Evolutionary conservation across 1,140 invertebrate species (phyloP).

Genomic region (Drosophila navojoa): DNA sequence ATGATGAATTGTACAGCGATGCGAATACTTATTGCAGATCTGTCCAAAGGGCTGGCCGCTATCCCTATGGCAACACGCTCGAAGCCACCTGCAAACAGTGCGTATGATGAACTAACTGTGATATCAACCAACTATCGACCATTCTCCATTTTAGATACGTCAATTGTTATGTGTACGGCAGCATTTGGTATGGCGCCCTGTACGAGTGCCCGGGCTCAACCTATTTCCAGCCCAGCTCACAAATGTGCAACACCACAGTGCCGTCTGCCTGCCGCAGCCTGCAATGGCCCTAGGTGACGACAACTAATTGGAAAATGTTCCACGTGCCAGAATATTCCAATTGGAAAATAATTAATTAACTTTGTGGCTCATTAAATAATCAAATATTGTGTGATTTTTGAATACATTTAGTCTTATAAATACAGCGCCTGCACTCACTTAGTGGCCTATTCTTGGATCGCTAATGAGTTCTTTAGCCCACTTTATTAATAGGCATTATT

Average conservation of each 20-base stretch:
- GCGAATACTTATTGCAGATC: conserved; percentile 32
- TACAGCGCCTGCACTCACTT: background rate
- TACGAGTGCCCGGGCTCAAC: conserved; percentile 52
- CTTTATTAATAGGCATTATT: conserved; percentile 59
- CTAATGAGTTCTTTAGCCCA: background rate
- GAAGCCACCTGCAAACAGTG: conserved; percentile 52
- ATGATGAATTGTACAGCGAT: conserved; percentile 3
- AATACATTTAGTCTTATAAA: background rate
- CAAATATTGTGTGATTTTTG: too few species aligned
- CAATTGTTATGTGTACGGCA: conserved; percentile 8
- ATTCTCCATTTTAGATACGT: conserved; percentile 30
- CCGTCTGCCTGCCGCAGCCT: conserved; percentile 37
- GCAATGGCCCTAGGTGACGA: background rate
- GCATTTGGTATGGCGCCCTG: conserved; percentile 28
- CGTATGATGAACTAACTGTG: conserved; percentile 5
- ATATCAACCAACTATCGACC: background rate
- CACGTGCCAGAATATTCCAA: background rate
- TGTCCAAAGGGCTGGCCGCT: conserved; percentile 32
- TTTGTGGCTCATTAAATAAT: too few species aligned
- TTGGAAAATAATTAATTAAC: too few species aligned
- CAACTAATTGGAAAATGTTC: too few species aligned
- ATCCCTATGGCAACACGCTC: conserved; percentile 37
- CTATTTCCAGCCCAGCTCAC: conserved; percentile 41
- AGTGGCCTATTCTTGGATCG: background rate
- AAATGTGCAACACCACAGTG: conserved; percentile 26